phyloP scores from a whole-genome alignment of 2,888 invertebrate species.

The Cataglyphis rosenhaueri region DNA sequence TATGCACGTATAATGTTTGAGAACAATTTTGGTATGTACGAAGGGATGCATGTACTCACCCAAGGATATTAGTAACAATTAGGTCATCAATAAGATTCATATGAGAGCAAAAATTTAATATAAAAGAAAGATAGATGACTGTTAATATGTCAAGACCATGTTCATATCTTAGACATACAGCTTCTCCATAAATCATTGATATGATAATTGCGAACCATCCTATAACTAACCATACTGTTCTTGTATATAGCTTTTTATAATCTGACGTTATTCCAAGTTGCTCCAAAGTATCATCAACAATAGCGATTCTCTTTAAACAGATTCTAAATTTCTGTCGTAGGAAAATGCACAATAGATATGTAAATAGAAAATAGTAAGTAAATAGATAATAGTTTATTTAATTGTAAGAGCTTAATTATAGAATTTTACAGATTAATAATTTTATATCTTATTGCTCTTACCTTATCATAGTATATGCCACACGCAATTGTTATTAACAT shows the following conservation, averaged over 20 bases:
- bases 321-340: background rate
- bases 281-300: background rate
- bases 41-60: background rate
- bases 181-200: background rate
- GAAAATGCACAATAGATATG: background rate
- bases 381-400: background rate
- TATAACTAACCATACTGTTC: background rate
- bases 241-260: background rate
- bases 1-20: background rate
- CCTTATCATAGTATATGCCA: background rate
- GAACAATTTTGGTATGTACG: background rate
- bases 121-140: background rate
- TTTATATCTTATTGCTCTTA: background rate
- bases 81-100: background rate
- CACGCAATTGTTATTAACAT: background rate
- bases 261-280: background rate
- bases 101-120: background rate
- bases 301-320: background rate
- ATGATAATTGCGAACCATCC: background rate
- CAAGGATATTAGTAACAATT: background rate
- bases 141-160: background rate
- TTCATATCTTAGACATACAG: background rate
- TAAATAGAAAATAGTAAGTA: background rate
- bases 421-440: background rate
- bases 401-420: background rate